Conservation (phyloP, 2,888 invertebrate genomes). For the Rutpela maculata region DNA sequence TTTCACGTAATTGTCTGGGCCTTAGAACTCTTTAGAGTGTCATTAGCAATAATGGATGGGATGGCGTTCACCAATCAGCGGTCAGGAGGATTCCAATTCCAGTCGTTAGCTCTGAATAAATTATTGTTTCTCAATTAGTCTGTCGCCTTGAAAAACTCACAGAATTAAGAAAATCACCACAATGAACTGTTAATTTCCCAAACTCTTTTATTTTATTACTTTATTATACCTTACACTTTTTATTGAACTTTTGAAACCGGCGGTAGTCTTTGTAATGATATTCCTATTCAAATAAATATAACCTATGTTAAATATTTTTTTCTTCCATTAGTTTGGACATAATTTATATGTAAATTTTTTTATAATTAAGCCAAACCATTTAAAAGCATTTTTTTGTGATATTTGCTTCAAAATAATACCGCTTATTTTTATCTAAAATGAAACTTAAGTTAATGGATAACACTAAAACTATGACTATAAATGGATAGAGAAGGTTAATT, state of each 20-base stretch:
- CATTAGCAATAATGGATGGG: constrained; percentile 73
- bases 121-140: constrained; percentile 73
- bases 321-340: constrained; percentile 20
- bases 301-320: constrained; percentile 23
- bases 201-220: constrained; percentile 49
- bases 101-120: constrained; percentile 71
- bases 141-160: constrained; percentile 61
- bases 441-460: constrained; percentile 6
- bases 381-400: constrained; percentile 23
- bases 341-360: constrained; percentile 38
- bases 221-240: constrained; percentile 42
- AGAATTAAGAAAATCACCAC: constrained; percentile 61
- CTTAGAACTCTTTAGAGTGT: constrained; percentile 70
- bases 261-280: constrained; percentile 30
- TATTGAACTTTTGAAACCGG: constrained; percentile 32
- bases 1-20: constrained; percentile 71
- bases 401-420: constrained; percentile 9
- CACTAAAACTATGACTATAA: constrained; percentile 21
- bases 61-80: constrained; percentile 67
- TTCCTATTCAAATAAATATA: constrained; percentile 32
- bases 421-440: constrained; percentile 22
- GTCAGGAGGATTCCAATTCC: constrained; percentile 66
- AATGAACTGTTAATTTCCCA: constrained; percentile 51
- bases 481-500: constrained; percentile 21
- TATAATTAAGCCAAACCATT: constrained; percentile 26